Evolutionary conservation across 2,797 vertebrate species (phyloP).

Genomic region (Pangasius macronema): DNA sequence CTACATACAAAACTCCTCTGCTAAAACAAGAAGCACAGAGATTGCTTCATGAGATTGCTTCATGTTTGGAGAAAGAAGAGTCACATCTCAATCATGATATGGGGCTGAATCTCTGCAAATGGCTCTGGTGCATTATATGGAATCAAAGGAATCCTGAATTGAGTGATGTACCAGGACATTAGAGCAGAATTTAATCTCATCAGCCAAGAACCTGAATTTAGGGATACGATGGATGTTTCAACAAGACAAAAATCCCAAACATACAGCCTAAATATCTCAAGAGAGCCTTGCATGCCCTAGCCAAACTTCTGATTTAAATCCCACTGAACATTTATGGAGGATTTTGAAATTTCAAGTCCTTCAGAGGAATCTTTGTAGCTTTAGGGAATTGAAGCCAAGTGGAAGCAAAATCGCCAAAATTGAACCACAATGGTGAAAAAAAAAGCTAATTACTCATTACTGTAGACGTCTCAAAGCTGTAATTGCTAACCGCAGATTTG

Average conservation of each 20-base stretch:
- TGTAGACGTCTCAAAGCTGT: background rate
- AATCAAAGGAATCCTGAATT: background rate
- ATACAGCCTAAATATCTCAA: background rate
- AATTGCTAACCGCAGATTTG: background rate
- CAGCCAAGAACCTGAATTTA: background rate
- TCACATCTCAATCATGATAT: background rate
- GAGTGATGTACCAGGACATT: background rate
- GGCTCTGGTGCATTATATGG: background rate
- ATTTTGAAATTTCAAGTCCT: constrained; percentile 6
- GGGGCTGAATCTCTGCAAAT: background rate
- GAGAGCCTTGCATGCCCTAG: background rate
- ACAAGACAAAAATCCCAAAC: background rate
- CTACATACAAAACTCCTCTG: background rate
- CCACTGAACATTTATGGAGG: background rate
- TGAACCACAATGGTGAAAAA: background rate
- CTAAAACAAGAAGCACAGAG: background rate
- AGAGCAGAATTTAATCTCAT: background rate
- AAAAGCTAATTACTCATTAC: background rate
- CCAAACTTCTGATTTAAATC: background rate
- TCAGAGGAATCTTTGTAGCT: background rate
- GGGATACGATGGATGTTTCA: background rate
- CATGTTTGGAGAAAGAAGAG: background rate
- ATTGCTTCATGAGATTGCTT: no score
- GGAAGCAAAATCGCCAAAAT: background rate
- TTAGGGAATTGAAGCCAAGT: background rate